phyloP scores from a whole-genome alignment of 2,888 invertebrate species.

The Andrena marginata region DNA sequence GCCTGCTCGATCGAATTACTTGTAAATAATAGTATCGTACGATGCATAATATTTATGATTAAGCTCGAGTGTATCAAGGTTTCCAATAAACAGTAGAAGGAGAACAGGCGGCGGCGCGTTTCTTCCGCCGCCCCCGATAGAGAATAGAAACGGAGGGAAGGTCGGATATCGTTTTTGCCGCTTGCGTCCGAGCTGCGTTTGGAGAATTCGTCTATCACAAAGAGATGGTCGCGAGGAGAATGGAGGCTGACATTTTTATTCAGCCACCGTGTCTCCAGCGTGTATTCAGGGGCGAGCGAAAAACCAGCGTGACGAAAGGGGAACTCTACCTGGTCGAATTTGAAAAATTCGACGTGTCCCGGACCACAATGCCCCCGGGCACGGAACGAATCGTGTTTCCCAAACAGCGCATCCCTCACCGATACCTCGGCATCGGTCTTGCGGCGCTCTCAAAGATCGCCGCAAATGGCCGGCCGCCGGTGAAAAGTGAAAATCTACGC shows the following conservation, averaged over 20 bases:
- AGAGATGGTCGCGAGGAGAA: background rate
- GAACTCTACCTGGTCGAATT: slow-evolving; percentile 67
- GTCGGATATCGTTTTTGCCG: background rate
- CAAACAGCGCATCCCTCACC: slow-evolving; percentile 71
- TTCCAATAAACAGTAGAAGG: slow-evolving; percentile 79
- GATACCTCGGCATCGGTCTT: slow-evolving; percentile 34
- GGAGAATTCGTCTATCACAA: background rate
- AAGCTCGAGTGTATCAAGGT: slow-evolving; percentile 80
- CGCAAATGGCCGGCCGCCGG: slow-evolving; percentile 51
- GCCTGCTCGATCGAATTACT: slow-evolving; percentile 73
- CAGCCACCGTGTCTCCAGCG: background rate
- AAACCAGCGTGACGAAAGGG: slow-evolving; percentile 67
- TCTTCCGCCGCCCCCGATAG: background rate
- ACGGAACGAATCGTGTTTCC: slow-evolving; percentile 77
- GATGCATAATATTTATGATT: slow-evolving; percentile 77
- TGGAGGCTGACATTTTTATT: slow-evolving; percentile 20
- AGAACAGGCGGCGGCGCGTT: slow-evolving; percentile 22
- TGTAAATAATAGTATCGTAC: slow-evolving; percentile 81
- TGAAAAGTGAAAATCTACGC: slow-evolving; percentile 68
- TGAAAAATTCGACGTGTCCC: slow-evolving; percentile 66
- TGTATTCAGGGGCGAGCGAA: background rate
- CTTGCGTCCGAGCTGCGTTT: background rate
- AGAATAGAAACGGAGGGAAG: background rate
- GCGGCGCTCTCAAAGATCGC: slow-evolving; percentile 41
- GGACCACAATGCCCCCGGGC: slow-evolving; percentile 53